Percentiles rank a stretch among this genome's conserved stretches.
Conservation (phyloP, 2,797 vertebrate species). For the Propithecus deckenii region DNA sequence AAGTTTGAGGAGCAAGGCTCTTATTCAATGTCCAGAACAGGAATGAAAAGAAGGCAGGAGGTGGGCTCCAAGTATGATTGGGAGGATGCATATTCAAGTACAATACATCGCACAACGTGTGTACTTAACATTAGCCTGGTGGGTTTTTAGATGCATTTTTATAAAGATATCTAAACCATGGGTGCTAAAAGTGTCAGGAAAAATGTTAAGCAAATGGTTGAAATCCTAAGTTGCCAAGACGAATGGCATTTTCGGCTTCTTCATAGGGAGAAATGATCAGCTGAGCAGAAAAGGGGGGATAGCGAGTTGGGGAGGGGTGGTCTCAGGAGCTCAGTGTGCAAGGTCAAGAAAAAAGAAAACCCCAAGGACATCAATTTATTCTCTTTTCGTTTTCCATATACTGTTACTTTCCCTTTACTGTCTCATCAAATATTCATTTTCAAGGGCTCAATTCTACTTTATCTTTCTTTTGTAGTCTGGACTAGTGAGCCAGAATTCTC, state of each 20-base stretch:
- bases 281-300: not conserved
- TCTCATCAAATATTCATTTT: constrained; percentile 77
- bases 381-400: constrained; percentile 50
- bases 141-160: not conserved
- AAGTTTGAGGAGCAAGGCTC: not conserved
- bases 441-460: constrained; percentile 59
- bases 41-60: not conserved
- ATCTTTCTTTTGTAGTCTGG: constrained; percentile 56
- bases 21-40: not conserved
- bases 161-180: constrained; percentile 12
- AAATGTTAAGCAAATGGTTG: not conserved
- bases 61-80: not conserved
- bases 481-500: constrained; percentile 40
- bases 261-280: not conserved
- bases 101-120: accelerated
- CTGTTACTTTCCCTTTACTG: constrained; percentile 59
- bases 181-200: not conserved
- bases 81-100: not conserved
- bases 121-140: not conserved
- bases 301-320: not conserved
- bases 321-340: not conserved
- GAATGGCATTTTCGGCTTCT: constrained; percentile 36
- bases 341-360: constrained; percentile 48
- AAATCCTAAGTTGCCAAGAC: not conserved
- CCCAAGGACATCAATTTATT: constrained; percentile 66